These are phyloP conservation scores for Morpho achilles DNA, from an alignment of 2,888 invertebrate species.

Conservation along the genomic window DNA sequence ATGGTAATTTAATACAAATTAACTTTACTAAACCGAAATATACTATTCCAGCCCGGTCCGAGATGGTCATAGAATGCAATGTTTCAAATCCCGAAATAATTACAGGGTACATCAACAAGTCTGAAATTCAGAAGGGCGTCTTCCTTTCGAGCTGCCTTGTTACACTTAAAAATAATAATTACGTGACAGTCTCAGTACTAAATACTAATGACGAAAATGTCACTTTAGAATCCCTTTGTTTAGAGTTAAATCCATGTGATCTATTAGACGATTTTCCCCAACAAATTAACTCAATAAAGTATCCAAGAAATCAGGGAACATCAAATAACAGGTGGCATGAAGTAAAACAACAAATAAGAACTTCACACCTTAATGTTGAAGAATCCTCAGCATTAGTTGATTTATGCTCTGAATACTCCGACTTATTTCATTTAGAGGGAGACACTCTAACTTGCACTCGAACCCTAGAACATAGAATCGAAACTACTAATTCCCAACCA, in stretches of 20 bases:
- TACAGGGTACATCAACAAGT: conserved; percentile 16
- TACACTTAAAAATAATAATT: conserved; percentile 10
- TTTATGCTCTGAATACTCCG: neutral
- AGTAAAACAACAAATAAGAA: too few species aligned
- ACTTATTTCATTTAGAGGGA: conserved; percentile 1
- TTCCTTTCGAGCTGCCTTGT: conserved; percentile 18
- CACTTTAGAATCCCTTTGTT: too few species aligned
- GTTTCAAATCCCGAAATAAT: conserved; percentile 19
- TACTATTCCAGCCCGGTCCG: conserved; percentile 16
- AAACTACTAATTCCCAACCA: conserved; percentile 12
- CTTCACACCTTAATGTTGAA: too few species aligned
- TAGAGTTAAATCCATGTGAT: too few species aligned
- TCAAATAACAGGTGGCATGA: too few species aligned
- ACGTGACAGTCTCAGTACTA: conserved; percentile 12
- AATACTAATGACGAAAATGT: too few species aligned
- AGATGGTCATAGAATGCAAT: conserved; percentile 22
- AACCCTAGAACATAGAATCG: conserved; percentile 1
- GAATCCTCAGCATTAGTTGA: conserved; percentile 29
- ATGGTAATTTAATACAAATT: conserved; percentile 1
- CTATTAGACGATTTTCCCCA: too few species aligned
- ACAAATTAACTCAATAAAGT: too few species aligned
- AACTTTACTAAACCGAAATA: conserved; percentile 18
- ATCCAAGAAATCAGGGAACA: too few species aligned
- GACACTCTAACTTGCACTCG: conserved; percentile 1
- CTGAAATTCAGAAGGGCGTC: conserved; percentile 1